Conservation (phyloP, 2,113 vertebrate genomes). For the Phoxinus phoxinus region DNA sequence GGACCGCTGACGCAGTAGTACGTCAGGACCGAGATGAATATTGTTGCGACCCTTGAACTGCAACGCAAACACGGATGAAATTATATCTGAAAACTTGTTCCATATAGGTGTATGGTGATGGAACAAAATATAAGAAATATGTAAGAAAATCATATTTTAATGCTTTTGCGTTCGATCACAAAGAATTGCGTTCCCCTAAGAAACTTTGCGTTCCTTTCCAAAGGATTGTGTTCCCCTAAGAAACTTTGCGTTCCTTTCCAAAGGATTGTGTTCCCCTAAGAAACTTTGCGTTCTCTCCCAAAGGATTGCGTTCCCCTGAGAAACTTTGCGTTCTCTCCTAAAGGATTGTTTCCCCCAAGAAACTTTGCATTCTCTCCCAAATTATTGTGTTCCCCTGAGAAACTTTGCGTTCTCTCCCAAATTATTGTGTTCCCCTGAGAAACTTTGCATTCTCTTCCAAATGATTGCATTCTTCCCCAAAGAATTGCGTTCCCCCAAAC, state of each 20-base stretch:
- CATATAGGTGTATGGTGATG: not conserved
- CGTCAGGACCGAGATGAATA: constrained; percentile 72
- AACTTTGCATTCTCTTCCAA: not conserved
- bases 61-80: not conserved
- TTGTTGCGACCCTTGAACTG: constrained; percentile 73
- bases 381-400: not conserved
- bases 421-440: not conserved
- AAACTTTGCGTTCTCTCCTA: too few relatives aligned
- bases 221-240: not conserved
- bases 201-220: not conserved
- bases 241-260: not conserved
- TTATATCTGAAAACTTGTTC: not conserved
- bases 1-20: constrained; percentile 73
- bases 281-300: too few relatives aligned
- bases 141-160: not conserved
- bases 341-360: rapidly evolving
- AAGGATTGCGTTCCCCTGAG: too few relatives aligned
- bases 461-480: not conserved
- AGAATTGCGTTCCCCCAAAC: too few relatives aligned
- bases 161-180: not conserved
- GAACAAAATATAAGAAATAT: not conserved
- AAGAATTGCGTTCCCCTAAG: not conserved
- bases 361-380: not conserved
- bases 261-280: too few relatives aligned
- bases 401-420: not conserved